Evolutionary conservation across 2,888 invertebrate genomes (phyloP), one percentile per base, ranked within the genome.

Genomic region (Tupiocoris notatus): DNA sequence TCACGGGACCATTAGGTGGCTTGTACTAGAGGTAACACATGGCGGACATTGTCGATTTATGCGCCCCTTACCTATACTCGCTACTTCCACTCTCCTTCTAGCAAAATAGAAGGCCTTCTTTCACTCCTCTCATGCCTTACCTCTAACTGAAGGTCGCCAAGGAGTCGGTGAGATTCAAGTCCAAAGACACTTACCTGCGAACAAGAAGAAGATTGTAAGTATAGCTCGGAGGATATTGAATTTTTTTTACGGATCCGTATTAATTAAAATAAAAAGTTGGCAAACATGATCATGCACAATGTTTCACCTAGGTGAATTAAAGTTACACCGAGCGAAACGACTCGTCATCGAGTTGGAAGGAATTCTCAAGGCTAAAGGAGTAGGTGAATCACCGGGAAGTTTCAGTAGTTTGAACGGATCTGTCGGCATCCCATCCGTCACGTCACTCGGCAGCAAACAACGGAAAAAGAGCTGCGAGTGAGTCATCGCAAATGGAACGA

Each of bases 41-140:
- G 76, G 76, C 68, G 54, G 76, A 76, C 76, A 76, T 68, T 68
- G 76, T 59, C 76, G 76, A 76, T 76, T 76, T 76, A 76, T 76
- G 76, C 68, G 65, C 68, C 76, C 76, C 39, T 39, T 39, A 39
- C 39, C 39, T 39, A 39, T 39, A 39, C 39, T 39, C 39, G 12
- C 39, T 39, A 7, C 12, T 7, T 12, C 39, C 12, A 39, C 39
- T 39, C 22, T 17, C 24, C n/a, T n/a, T n/a, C n/a, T n/a, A n/a
- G n/a, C n/a, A n/a, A n/a, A n/a, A n/a, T n/a, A n/a, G n/a, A n/a
- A n/a, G n/a, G n/a, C n/a, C n/a, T n/a, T n/a, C n/a, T n/a, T n/a
- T n/a, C n/a, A n/a, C n/a, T 16, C 22, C 66, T 61, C n/a, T n/a
- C n/a, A n/a, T n/a, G n/a, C n/a, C n/a, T n/a, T n/a, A n/a, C n/a